These are phyloP conservation scores for Macroramphosus scolopax DNA, from an alignment of 2,797 vertebrate species.

Conservation along the genomic window DNA sequence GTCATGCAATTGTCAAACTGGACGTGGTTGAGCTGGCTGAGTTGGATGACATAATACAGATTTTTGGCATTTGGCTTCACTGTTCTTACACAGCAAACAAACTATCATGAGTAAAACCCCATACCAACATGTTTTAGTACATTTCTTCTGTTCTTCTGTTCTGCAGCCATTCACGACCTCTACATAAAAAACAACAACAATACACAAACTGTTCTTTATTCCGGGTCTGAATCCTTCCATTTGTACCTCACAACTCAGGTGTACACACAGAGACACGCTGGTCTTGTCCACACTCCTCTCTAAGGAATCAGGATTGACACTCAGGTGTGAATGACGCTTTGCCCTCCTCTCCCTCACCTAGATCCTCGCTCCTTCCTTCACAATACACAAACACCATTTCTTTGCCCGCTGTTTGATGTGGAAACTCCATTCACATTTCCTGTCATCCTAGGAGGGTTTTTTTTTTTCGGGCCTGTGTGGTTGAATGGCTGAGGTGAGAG, in stretches of 20 bases:
- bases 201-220: slow-evolving; percentile 37
- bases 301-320: slow-evolving; percentile 56
- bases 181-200: slow-evolving; percentile 25
- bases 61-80: too few relatives aligned
- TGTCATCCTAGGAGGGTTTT: slow-evolving; percentile 48
- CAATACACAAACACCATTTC: slow-evolving; percentile 69
- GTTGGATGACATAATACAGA: too few relatives aligned
- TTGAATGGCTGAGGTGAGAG: slow-evolving; percentile 17
- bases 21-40: too few relatives aligned
- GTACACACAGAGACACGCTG: slow-evolving; percentile 50
- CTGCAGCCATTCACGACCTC: background rate
- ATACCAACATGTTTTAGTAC: too few relatives aligned
- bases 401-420: slow-evolving; percentile 69
- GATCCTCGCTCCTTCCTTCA: slow-evolving; percentile 44
- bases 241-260: slow-evolving; percentile 49
- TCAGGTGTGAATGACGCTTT: slow-evolving; percentile 72
- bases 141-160: background rate
- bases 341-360: slow-evolving; percentile 51
- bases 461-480: slow-evolving; percentile 31
- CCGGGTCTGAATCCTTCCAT: slow-evolving; percentile 34
- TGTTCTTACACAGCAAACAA: too few relatives aligned
- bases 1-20: too few relatives aligned
- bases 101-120: too few relatives aligned
- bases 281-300: slow-evolving; percentile 55
- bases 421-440: slow-evolving; percentile 64